A percentile compares a stretch with the other conserved stretches of the same genome.
Conservation (phyloP, 2,797 vertebrate genomes). For the Sebastes iracundus region DNA sequence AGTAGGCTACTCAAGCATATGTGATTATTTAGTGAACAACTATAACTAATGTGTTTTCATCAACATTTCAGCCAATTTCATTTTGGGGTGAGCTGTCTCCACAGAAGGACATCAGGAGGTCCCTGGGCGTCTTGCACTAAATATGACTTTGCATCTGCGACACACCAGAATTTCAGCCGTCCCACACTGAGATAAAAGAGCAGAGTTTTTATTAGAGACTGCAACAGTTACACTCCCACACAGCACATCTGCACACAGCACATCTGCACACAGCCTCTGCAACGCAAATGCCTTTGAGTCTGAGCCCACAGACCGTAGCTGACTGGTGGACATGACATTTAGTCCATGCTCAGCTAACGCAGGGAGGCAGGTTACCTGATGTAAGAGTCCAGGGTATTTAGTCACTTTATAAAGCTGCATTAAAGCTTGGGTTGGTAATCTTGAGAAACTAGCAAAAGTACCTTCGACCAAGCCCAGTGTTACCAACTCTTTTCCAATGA, state of each 20-base stretch:
- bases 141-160: background rate
- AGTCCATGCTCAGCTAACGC: background rate
- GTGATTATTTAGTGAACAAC: background rate
- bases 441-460: background rate
- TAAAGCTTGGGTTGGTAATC: background rate
- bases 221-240: conserved; percentile 42
- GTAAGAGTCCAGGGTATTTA: background rate
- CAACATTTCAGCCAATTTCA: background rate
- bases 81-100: background rate
- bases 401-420: background rate
- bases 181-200: conserved; percentile 44
- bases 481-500: background rate
- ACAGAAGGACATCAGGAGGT: background rate
- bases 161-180: background rate
- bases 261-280: conserved; percentile 24
- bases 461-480: background rate
- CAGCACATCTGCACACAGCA: conserved; percentile 40
- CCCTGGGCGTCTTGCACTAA: background rate
- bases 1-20: background rate
- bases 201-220: conserved; percentile 50
- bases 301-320: background rate
- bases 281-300: background rate
- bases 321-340: background rate
- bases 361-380: background rate
- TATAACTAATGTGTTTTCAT: background rate